These are phyloP conservation scores for Drosophila novamexicana DNA, from an alignment of 1,140 invertebrate species.

Conservation along the genomic window DNA sequence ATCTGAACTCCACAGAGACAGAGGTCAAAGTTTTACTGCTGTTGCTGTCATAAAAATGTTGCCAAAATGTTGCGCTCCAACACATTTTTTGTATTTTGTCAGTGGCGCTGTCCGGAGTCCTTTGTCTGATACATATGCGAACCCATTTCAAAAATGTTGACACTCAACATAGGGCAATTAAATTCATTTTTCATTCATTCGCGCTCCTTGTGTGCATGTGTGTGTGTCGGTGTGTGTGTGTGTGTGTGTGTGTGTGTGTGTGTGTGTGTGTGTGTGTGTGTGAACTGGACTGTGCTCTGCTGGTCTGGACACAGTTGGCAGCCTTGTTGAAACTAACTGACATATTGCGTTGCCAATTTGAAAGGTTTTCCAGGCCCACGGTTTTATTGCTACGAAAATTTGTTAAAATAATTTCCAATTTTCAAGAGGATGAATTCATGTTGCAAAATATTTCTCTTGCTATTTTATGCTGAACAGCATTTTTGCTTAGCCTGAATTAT, in stretches of 20 bases:
- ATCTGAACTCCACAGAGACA: conserved; percentile 34
- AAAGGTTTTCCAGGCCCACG: conserved; percentile 55
- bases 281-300: neutral
- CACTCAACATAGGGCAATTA: conserved; percentile 81
- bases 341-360: conserved; percentile 76
- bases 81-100: conserved; percentile 27
- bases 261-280: conserved; percentile 10
- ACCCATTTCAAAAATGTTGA: conserved; percentile 82
- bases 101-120: conserved; percentile 25
- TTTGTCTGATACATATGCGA: conserved; percentile 46
- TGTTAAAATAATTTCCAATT: conserved; percentile 19
- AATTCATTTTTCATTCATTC: conserved; percentile 82
- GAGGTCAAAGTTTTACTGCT: conserved; percentile 78
- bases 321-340: conserved; percentile 76
- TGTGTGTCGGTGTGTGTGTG: conserved; percentile 13
- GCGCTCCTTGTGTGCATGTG: conserved; percentile 4
- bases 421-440: conserved; percentile 18
- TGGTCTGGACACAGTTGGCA: conserved; percentile 69
- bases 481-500: neutral
- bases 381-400: conserved; percentile 21
- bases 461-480: neutral
- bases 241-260: conserved; percentile 8
- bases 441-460: neutral
- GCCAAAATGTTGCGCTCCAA: conserved; percentile 43
- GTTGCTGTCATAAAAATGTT: conserved; percentile 82